Base-by-base conservation (phyloP, 2,113 vertebrate species). In the Onychostoma macrolepis region DNA sequence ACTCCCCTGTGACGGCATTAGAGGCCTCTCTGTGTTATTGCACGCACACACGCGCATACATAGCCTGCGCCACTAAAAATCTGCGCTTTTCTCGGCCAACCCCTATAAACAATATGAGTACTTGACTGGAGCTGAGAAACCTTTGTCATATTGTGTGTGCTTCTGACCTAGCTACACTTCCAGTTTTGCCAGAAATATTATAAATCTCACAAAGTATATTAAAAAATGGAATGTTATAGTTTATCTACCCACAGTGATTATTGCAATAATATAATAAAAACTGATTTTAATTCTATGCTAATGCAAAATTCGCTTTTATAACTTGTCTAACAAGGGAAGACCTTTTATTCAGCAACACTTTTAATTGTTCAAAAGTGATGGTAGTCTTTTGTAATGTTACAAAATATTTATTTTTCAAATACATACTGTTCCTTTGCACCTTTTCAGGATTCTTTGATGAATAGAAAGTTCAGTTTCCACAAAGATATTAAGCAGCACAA, bases 1-100 rank as follows among this genome's bases (percentile, higher is more conserved):
- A 86, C 89, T 89, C 83, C 87, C 89, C 43, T 77, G 85, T 85
- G 85, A 88, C 83, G 43, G 78, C 78, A 67, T 80, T 83, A 53
- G 61, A 77, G 43, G 78, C 86, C 71, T 74, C 67, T 43, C 67
- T 43, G 58, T 30, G 71, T 75, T 75, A 58, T 63, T 75, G 50
- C 84, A 67, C 79, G 41, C 86, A 41, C 76, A 50, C 87, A 19
- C 81, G 19, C 76, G 9, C 82, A 36, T 45, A 3, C 81, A 11
- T 6, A 81, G 19, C 65, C n/a, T 75, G 28, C 87, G 24, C 53
- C 41, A 58, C 36, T 53, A 9, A 71, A 30, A 79, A 79, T 36
- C 58, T 30, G 38, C 26, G 8, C 38, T 19, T 78, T 33, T 65
- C 79, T 48, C 50, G 11, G 74, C 30, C 41, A 83, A 50, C 58